phyloP scores from a whole-genome alignment of 2,888 invertebrate genomes.

The Eilema caniola region DNA sequence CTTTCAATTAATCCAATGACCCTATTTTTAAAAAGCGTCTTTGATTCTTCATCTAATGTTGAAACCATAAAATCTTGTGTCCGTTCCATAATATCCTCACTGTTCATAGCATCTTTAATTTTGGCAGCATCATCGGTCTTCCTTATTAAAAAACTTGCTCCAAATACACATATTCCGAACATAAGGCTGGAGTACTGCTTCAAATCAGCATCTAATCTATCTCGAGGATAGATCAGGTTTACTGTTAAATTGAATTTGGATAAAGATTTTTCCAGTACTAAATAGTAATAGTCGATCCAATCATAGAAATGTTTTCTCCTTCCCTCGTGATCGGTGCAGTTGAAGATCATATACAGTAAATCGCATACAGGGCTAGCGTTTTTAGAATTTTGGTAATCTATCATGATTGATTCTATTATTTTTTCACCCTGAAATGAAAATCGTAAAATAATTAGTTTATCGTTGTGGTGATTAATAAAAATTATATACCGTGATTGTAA shows the following conservation, averaged over 20 bases:
- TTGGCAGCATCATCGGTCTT: slow-evolving; percentile 46
- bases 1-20: slow-evolving; percentile 54
- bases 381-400: slow-evolving; percentile 63
- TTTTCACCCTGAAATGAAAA: slow-evolving; percentile 52
- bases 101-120: slow-evolving; percentile 40
- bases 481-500: too few relatives aligned
- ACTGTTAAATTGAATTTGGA: slow-evolving; percentile 47
- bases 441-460: slow-evolving; percentile 27
- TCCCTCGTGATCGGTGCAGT: slow-evolving; percentile 57
- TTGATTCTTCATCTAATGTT: slow-evolving; percentile 32
- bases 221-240: slow-evolving; percentile 46
- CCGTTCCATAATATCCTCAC: slow-evolving; percentile 37
- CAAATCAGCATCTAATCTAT: slow-evolving; percentile 52
- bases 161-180: slow-evolving; percentile 39
- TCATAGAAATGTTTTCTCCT: slow-evolving; percentile 51
- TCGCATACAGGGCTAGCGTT: slow-evolving; percentile 57
- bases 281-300: slow-evolving; percentile 57
- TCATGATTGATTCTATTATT: slow-evolving; percentile 52
- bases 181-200: slow-evolving; percentile 47
- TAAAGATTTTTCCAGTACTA: slow-evolving; percentile 49
- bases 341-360: slow-evolving; percentile 55
- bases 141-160: slow-evolving; percentile 39
- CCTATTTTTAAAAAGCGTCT: slow-evolving; percentile 36
- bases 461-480: too few relatives aligned
- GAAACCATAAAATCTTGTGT: slow-evolving; percentile 17